Evolutionary conservation across 2,888 invertebrate genomes (phyloP).

Genomic region (Drosophila basisetae): DNA sequence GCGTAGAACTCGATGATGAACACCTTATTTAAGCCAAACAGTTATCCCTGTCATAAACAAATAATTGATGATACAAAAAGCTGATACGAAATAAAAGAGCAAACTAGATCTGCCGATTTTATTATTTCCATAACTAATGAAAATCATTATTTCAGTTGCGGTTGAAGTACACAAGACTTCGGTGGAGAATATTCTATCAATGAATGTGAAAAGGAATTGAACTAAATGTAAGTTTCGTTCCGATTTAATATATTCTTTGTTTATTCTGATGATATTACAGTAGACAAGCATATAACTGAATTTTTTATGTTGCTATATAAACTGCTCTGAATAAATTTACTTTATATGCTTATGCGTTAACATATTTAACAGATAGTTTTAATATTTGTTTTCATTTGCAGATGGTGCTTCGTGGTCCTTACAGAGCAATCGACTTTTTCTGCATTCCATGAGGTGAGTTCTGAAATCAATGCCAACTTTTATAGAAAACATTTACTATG

Average conservation of each 20-base stretch:
- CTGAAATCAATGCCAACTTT: not conserved
- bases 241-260: not conserved
- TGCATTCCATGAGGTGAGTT: conserved; percentile 21
- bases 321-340: conserved; percentile 20
- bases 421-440: no score
- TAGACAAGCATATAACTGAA: conserved; percentile 66
- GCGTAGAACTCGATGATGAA: conserved; percentile 44
- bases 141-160: conserved; percentile 16
- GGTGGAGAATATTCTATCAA: not conserved
- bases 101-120: not conserved
- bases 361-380: not conserved
- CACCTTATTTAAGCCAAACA: conserved; percentile 58
- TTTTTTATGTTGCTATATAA: conserved; percentile 43
- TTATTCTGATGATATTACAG: conserved; percentile 38
- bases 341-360: not conserved
- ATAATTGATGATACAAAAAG: conserved; percentile 59
- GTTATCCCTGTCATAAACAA: conserved; percentile 69
- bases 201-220: not conserved
- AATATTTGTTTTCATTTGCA: conserved; percentile 3
- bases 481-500: conserved; percentile 12
- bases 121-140: not conserved
- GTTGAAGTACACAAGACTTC: no score
- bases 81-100: conserved; percentile 27
- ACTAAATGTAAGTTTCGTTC: conserved; percentile 14
- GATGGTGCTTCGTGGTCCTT: not conserved